Evolutionary conservation across 2,888 invertebrate genomes (phyloP).

Genomic region (Rhopalosiphum nymphaeae): DNA sequence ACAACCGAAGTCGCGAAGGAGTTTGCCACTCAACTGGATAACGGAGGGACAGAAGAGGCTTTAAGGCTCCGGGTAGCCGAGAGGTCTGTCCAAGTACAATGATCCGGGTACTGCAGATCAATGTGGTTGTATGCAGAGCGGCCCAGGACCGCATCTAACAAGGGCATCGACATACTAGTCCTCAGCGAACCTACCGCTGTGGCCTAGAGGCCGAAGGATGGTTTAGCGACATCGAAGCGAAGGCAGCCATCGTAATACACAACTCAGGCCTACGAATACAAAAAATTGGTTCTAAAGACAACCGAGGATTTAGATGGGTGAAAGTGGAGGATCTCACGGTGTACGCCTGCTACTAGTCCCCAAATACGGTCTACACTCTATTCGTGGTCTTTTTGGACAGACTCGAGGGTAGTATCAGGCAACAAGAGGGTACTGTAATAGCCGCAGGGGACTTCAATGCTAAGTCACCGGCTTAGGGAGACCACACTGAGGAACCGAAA

Average conservation of each 20-base stretch:
- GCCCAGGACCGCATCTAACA: background rate
- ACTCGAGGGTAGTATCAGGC: background rate
- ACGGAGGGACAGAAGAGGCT: background rate
- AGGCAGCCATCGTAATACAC: background rate
- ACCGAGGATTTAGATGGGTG: background rate
- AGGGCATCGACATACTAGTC: background rate
- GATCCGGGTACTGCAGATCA: background rate
- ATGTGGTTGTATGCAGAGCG: background rate
- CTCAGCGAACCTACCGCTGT: background rate
- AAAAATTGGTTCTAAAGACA: background rate
- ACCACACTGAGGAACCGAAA: background rate
- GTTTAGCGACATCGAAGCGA: background rate
- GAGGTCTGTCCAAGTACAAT: background rate
- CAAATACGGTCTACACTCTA: background rate
- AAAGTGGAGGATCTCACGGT: background rate
- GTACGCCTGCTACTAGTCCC: background rate
- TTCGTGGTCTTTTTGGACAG: background rate
- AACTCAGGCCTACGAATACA: background rate
- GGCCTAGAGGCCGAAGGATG: background rate
- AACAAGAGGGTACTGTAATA: background rate
- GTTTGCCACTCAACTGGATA: background rate
- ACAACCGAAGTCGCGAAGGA: background rate
- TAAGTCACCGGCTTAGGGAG: background rate
- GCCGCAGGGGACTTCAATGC: background rate
- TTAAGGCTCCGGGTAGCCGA: background rate